Conservation (phyloP, 2,888 invertebrate genomes). For the Syrphus vitripennis region DNA sequence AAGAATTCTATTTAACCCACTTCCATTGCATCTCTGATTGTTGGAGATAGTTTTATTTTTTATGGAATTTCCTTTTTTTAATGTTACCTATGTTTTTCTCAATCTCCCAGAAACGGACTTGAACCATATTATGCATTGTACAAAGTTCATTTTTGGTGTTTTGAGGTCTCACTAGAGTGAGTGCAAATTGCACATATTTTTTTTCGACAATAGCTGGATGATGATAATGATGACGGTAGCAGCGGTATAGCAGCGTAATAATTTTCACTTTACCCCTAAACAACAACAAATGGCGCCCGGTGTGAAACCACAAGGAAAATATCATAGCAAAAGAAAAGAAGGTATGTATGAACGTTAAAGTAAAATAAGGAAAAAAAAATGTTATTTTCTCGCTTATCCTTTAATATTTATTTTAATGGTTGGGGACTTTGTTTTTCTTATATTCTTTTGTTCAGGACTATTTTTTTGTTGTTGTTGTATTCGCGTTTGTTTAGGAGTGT, state of each 20-base stretch:
- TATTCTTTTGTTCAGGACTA: background rate
- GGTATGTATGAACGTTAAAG: too few relatives aligned
- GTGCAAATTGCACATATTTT: constrained; percentile 38
- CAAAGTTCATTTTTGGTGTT: background rate
- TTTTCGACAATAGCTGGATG: constrained; percentile 37
- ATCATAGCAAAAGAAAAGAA: background rate
- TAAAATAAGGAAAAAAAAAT: background rate
- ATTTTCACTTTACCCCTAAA: background rate
- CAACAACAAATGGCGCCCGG: background rate
- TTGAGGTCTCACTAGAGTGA: background rate
- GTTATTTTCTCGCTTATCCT: constrained; percentile 26
- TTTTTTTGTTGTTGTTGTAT: background rate
- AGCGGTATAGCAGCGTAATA: background rate
- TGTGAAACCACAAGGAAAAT: background rate
- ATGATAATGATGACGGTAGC: background rate
- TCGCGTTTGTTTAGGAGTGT: too few relatives aligned
- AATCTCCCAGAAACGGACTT: constrained; percentile 9
- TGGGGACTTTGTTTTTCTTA: background rate
- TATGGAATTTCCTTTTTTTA: constrained; percentile 7
- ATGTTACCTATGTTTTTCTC: background rate
- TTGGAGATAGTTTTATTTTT: constrained; percentile 21
- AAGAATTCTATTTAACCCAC: constrained; percentile 53
- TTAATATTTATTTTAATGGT: constrained; percentile 17
- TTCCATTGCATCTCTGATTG: constrained; percentile 52
- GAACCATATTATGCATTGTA: constrained; percentile 47